Evolutionary conservation across 1,140 invertebrate species (phyloP).

Genomic region (Probaryconus sp.): DNA sequence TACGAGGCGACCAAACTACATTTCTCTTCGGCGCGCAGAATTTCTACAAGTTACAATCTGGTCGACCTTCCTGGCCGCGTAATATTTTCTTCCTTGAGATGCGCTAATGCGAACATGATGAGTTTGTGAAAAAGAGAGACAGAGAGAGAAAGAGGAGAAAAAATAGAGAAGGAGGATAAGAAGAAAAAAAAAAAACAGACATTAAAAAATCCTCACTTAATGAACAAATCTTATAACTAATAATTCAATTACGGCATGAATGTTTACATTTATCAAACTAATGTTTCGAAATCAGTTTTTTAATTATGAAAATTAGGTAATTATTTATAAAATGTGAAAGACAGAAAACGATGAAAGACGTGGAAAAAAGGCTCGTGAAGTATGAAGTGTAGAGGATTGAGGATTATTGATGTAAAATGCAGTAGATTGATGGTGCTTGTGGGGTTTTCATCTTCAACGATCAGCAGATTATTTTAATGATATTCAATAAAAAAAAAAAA

Average conservation of each 20-base stretch:
- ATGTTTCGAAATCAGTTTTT: slow-evolving; percentile 8
- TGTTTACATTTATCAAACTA: neutral
- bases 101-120: slow-evolving; percentile 40
- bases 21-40: slow-evolving; percentile 49
- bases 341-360: no score
- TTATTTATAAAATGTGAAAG: neutral
- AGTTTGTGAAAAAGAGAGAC: slow-evolving; percentile 11
- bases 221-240: neutral
- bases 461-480: no score
- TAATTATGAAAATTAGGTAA: neutral
- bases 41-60: slow-evolving; percentile 56
- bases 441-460: no score
- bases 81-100: slow-evolving; percentile 57
- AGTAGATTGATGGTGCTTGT: no score
- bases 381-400: no score
- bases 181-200: slow-evolving; percentile 10
- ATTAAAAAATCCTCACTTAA: slow-evolving; percentile 4
- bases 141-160: slow-evolving; percentile 3
- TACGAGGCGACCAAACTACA: slow-evolving; percentile 46
- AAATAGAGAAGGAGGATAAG: no score
- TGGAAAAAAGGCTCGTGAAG: no score
- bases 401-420: no score
- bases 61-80: slow-evolving; percentile 55
- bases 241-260: neutral
- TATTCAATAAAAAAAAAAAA: no score